These are phyloP conservation scores for Heteromormyrus szaboi DNA, from an alignment of 2,797 vertebrate species.

Conservation along the genomic window DNA sequence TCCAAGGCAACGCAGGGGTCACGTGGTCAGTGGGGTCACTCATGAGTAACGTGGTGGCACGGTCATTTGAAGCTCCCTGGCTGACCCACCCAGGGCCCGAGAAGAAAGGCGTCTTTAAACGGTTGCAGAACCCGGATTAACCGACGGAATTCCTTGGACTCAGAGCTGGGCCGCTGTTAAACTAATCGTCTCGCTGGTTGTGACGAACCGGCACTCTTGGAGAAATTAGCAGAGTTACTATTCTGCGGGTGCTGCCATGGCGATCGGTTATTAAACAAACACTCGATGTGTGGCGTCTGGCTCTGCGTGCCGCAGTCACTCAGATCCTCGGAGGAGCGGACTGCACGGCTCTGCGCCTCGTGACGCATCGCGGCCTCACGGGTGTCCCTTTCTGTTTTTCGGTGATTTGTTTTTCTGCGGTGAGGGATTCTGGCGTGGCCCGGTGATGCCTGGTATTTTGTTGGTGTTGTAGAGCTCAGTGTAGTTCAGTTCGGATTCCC, in stretches of 20 bases:
- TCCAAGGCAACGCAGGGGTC: not conserved
- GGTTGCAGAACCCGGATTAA: conserved; percentile 11
- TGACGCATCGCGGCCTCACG: not conserved
- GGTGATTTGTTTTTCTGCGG: not conserved
- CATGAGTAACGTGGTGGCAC: not conserved
- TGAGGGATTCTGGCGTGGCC: not conserved
- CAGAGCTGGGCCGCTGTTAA: not conserved
- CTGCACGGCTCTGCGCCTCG: not conserved
- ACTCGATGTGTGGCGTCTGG: not conserved
- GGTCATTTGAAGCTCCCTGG: not conserved
- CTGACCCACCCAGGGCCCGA: conserved; percentile 21
- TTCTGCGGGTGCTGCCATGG: not conserved
- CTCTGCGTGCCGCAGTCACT: not conserved
- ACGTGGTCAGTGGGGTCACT: not conserved
- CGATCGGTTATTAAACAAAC: conserved; percentile 9
- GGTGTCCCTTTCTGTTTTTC: not conserved
- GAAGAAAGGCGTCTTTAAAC: conserved; percentile 7
- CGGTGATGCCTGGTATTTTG: not conserved
- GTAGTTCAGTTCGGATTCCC: not conserved
- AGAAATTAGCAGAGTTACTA: not conserved
- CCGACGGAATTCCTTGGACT: conserved; percentile 1
- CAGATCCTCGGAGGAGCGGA: not conserved
- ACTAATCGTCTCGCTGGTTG: not conserved
- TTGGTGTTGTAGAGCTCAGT: not conserved
- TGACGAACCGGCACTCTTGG: not conserved